Base-by-base conservation (phyloP, 2,888 invertebrate genomes). In the Eupsilia transversa region DNA sequence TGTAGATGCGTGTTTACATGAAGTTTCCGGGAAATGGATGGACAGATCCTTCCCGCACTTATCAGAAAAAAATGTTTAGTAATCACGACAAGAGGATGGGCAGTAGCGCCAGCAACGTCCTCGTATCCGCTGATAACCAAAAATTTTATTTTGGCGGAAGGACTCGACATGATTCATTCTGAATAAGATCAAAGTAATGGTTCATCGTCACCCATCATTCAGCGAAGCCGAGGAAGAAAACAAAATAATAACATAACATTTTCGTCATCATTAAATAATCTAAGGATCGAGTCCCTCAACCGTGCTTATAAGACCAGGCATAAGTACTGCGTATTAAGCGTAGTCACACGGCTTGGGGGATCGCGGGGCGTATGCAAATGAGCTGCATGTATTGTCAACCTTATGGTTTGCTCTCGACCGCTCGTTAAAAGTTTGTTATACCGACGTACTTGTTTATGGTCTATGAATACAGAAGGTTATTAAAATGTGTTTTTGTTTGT, bases 371-470 rank as follows among this genome's bases (percentile, higher is more conserved):
- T 65, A 85, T 85, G 83, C 85, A 83, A 85, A 85, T 83, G 74
- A 75, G 60, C 54, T 72, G 82, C 79, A 75, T 72, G 66, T 74
- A 72, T 57, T 70, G 74, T 71, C 73, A 56, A 65, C 73, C 43
- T 70, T 71, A 68, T 66, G 82, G 83, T 74, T 63, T 61, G 60
- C 71, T 75, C 87, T 68, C 82, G 82, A 78, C 77, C 84, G 84
- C 85, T 85, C 82, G 85, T 86, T 86, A 85, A 77, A 87, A 84
- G 73, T 86, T 79, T 57, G 49, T 73, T 67, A 49, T 43, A 49
- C 56, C 54, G 20, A 38, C 38, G 63, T 67, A 41, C 77, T 76
- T 61, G 64, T 74, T 74, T 60, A 68, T 64, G 63, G 59, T 70
- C 33, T 46, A 57, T 67, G 61, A 73, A 83, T 67, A 74, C 56